Percentiles rank a stretch among this genome's conserved stretches.
Evolutionary conservation across 1,140 invertebrate species (phyloP).

Genomic region (Laupala kohalensis): DNA sequence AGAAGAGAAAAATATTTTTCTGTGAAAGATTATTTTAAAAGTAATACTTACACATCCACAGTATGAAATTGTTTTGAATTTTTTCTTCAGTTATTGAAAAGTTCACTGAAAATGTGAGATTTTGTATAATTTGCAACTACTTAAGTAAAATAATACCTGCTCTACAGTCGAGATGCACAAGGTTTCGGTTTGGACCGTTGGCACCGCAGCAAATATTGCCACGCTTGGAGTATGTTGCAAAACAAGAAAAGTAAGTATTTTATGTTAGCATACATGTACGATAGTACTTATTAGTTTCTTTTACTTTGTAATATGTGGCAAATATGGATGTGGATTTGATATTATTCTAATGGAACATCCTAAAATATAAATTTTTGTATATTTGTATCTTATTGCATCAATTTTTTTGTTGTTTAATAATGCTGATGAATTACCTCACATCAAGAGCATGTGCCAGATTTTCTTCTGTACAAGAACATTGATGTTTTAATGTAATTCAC

Average conservation of each 20-base stretch:
- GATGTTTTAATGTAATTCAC: too few species aligned
- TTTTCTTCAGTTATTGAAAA: constrained; percentile 85
- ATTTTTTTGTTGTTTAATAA: too few species aligned
- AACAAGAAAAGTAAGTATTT: constrained; percentile 65
- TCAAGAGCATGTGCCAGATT: too few species aligned
- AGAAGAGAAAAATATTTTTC: not conserved
- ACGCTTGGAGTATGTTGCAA: constrained; percentile 71
- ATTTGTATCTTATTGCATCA: too few species aligned
- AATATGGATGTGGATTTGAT: not conserved
- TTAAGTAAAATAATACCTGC: constrained; percentile 97
- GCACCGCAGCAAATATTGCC: constrained; percentile 76
- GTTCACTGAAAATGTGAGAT: constrained; percentile 94
- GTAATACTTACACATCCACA: not conserved
- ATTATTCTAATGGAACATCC: too few species aligned
- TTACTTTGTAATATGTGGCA: not conserved
- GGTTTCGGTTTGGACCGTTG: constrained; percentile 93
- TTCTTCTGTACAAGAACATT: too few species aligned
- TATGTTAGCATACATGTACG: constrained; percentile 1
- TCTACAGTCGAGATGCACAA: constrained; percentile 91
- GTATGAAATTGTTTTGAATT: not conserved
- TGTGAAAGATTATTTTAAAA: not conserved
- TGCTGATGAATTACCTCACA: too few species aligned
- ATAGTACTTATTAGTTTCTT: not conserved
- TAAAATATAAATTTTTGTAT: too few species aligned
- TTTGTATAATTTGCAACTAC: constrained; percentile 99